Conservation (phyloP, 1,140 invertebrate species). For the Chymomyza costata region DNA sequence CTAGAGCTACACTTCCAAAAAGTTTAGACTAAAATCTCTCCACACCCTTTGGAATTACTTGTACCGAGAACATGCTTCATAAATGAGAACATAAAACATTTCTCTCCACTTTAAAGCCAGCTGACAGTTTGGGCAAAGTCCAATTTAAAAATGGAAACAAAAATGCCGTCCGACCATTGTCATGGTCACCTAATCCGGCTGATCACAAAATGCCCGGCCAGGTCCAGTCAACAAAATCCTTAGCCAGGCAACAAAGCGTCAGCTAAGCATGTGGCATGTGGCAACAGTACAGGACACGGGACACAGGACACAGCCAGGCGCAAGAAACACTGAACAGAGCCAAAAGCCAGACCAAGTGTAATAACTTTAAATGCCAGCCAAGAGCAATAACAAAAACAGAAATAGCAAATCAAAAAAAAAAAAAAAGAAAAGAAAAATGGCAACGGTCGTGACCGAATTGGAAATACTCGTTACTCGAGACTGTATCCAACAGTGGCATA, state of each 20-base stretch:
- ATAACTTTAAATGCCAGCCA: slow-evolving; percentile 65
- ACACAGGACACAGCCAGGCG: neutral
- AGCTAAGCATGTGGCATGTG: slow-evolving; percentile 26
- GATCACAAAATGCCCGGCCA: slow-evolving; percentile 37
- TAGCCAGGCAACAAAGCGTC: slow-evolving; percentile 30
- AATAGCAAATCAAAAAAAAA: too few species aligned
- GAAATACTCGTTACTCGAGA: too few species aligned
- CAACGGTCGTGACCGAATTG: too few species aligned
- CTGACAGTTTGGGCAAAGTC: too few species aligned
- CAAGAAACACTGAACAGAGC: neutral
- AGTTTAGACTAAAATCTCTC: too few species aligned
- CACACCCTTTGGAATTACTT: too few species aligned
- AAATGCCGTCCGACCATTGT: slow-evolving; percentile 38
- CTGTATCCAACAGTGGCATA: too few species aligned
- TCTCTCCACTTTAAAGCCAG: too few species aligned
- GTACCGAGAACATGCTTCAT: too few species aligned
- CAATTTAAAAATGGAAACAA: slow-evolving; percentile 31
- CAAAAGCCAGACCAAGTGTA: slow-evolving; percentile 23
- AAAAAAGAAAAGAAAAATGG: too few species aligned
- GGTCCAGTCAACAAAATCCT: slow-evolving; percentile 17
- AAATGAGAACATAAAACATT: too few species aligned
- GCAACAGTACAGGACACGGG: neutral
- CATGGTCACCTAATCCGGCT: slow-evolving; percentile 69
- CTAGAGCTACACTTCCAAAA: too few species aligned
- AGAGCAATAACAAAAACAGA: slow-evolving; percentile 15